Percentiles rank a stretch among this genome's conserved stretches.
These are phyloP conservation scores for Anas flavirostris DNA, from an alignment of 2,797 vertebrate genomes.

Conservation along the genomic window DNA sequence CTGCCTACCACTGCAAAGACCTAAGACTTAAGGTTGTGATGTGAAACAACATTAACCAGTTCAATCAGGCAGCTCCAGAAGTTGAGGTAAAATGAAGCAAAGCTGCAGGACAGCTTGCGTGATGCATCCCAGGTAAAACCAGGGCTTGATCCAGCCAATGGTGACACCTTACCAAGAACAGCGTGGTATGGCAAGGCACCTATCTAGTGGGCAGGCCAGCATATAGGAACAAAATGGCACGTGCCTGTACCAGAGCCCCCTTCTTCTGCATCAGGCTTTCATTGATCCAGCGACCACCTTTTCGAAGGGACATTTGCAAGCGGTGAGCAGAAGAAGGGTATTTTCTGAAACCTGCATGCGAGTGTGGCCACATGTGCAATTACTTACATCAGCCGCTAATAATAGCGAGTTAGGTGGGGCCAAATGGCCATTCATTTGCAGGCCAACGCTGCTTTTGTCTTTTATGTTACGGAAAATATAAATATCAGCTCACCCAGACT, in stretches of 20 bases:
- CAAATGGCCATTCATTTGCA: slow-evolving; percentile 35
- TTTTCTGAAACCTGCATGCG: background rate
- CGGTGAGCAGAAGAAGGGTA: background rate
- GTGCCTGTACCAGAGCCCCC: background rate
- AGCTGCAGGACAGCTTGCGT: accelerated
- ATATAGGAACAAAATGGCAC: background rate
- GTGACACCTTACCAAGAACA: background rate
- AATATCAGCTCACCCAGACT: background rate
- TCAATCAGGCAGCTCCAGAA: background rate
- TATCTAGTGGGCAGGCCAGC: background rate
- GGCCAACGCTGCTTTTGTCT: slow-evolving; percentile 59
- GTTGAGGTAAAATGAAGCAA: background rate
- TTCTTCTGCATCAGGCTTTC: background rate
- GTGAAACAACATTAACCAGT: background rate
- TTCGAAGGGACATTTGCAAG: background rate
- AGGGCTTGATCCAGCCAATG: background rate
- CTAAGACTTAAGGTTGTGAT: background rate
- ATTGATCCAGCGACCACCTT: background rate
- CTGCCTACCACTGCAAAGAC: background rate
- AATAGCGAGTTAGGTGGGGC: background rate
- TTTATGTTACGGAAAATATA: slow-evolving; percentile 33
- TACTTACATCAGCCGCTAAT: slow-evolving; percentile 40
- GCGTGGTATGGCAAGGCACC: accelerated
- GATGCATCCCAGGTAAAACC: background rate
- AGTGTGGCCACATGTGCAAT: slow-evolving; percentile 6